Evolutionary conservation across 2,888 invertebrate genomes (phyloP), one percentile per base, ranked within the genome.

Genomic region (Cenopis cana): DNA sequence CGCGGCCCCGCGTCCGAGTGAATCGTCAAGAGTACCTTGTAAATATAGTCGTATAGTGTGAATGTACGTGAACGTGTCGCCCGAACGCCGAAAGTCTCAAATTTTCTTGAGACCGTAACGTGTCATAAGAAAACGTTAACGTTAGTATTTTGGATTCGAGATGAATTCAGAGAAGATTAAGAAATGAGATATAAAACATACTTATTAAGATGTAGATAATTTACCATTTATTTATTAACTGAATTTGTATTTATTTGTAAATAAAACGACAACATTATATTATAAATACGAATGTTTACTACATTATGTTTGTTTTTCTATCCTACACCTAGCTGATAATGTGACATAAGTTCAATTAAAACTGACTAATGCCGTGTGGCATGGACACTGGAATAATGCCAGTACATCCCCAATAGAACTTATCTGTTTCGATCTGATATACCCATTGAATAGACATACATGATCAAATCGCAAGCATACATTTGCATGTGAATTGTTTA

Each of bases 171-270:
- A 90, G 89, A 91, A 90, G 91, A 93, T 93, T 91, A 92, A 91
- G 89, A 91, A 89, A 93, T 91, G 93, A 93, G 93, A 93, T 93
- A 93, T 91, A 91, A 89, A 91, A 86, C 89, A 90, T 93, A 93
- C 88, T 90, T 92, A 91, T 91, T 93, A 93, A 93, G 93, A 89
- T 93, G 93, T 93, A 93, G 93, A 93, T 93, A 93, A 92, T 91
- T 93, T 93, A 93, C 93, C 93, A 93, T 92, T 93, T 93, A 93
- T 93, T 93, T 93, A 93, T 93, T 93, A 93, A 93, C 93, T 92
- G 92, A 93, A 93, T 93, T 93, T 93, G 93, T 93, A 93, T 93
- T 93, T 93, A 93, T 93, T 93, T 93, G 93, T 93, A 93, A 93
- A 93, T 93, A 93, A 93, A 93, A 91, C 89, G 86, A 92, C 89